Base-by-base conservation (phyloP, 1,140 invertebrate species). In the Bombus confusus region DNA sequence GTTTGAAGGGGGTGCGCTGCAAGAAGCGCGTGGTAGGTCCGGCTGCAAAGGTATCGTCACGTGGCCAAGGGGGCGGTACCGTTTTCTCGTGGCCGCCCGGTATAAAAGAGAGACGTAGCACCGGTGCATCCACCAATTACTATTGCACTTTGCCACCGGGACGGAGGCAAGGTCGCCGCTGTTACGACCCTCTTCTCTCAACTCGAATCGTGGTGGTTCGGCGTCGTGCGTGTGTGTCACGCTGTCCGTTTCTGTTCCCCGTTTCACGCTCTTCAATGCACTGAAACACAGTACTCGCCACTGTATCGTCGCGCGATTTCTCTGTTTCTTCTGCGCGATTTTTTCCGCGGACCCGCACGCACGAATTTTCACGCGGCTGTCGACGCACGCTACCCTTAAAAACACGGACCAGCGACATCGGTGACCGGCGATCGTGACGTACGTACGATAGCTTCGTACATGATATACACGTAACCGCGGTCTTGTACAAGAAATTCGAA, bases 51-150 rank as follows among this genome's bases (percentile, higher is more conserved):
- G 77, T 79, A 90, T 90, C 88, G 89, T 91, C 91, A 91, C 89
- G 90, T 90, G 89, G 78, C 88, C 80, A 90, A 78, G 89, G 91
- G 88, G 91, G 91, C 87, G 91, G 88, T 83, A 90, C 86, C 87
- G 85, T 83, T 91, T 92, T 86, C 86, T 91, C 90, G 85, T 86
- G 87, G 83, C 74, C 72, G 87, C 64, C 71, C 74, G 85, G 88
- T 92, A 92, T 91, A 92, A 92, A 91, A 91, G 90, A 89, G 86
- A 91, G 87, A 86, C 79, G 85, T 89, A 78, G 62, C 89, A 88
- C 72, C 76, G 87, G 87, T 91, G 86, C 89, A 91, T 89, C 87
- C 83, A 87, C 91, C 91, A 89, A 92, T 90, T 90, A 92, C 88
- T 88, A 80, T 91, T 90, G 85, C 88, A 89, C 86, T 87, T 91